Base-by-base conservation (phyloP, 30 jellyfish, hydroid and myxozoan genomes). In the Rhopilema esculentum region DNA sequence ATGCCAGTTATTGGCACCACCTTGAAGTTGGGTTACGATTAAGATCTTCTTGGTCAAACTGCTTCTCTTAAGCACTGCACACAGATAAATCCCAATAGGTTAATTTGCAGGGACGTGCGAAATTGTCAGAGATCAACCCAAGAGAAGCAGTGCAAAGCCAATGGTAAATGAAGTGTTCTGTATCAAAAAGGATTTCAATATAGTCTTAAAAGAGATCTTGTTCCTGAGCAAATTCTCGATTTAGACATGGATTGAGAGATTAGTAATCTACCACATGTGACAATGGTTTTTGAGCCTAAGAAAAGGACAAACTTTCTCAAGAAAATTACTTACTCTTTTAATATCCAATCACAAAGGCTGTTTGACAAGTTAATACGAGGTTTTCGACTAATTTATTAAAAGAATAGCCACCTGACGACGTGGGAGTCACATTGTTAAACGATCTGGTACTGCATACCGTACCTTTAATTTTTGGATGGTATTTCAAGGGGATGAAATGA, bases 241-340 rank as follows among this genome's bases (percentile, higher is more conserved):
- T 78, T 78, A 21, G 20, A 17, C 68, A 25, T 62, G 31, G 61
- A n/a, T 78, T 49, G 30, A 49, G 17, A 66, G 88, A 78, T 78
- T 78, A 78, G 66, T 21, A 50, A 27, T 78, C 15, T 62, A 66
- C 88, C 80, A 62, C 88, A 78, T 75, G 31, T 78, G 79, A 78
- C 78, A 62, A 57, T 31, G 88, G 88, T 57, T 78, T 57, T 64
- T 66, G 22, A 61, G 28, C 26, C 88, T 78, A 61, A 78, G 68
- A 78, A 26, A 22, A 15, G 27, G 49, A 75, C 50, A 78, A 78
- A 78, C 88, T 78, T 78, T 78, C 88, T 64, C 88, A 78, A 78
- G 88, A 78, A 78, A 61, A 57, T 30, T 51, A 66, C 78, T 18
- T 25, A 78, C 66, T 22, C 79, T 21, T 25, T 64, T 78, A 31